A percentile compares a stretch with the other conserved stretches of the same genome.
Conservation (phyloP, 1,140 invertebrate species). For the Zaprionus davidi region DNA sequence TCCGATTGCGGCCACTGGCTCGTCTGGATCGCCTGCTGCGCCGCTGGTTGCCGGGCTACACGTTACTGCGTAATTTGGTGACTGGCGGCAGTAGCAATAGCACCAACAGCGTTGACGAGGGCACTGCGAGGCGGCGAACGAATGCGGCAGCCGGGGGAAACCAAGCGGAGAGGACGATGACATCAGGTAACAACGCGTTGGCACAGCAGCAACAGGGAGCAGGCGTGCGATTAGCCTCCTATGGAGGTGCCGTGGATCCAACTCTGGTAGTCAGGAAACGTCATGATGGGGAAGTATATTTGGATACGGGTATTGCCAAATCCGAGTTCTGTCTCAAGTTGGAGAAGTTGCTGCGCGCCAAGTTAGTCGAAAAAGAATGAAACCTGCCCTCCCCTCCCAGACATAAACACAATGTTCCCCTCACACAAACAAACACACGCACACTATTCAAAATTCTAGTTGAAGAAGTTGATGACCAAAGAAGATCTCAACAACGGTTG, state of each 20-base stretch:
- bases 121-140: background rate
- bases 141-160: background rate
- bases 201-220: background rate
- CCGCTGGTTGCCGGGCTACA: slow-evolving; percentile 1
- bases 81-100: background rate
- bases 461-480: background rate
- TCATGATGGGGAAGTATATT: slow-evolving; percentile 35
- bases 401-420: background rate
- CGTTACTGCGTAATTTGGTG: background rate
- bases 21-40: slow-evolving; percentile 1
- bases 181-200: background rate
- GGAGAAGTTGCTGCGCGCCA: slow-evolving; percentile 49
- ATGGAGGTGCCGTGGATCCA: background rate
- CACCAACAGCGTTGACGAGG: background rate
- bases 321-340: slow-evolving; percentile 59
- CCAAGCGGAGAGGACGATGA: background rate
- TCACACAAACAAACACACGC: background rate
- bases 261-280: background rate
- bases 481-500: background rate
- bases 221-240: background rate
- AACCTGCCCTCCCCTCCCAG: background rate
- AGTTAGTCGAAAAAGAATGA: slow-evolving; percentile 39
- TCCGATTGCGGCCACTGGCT: background rate
- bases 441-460: background rate
- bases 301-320: slow-evolving; percentile 57